Evolutionary conservation across 2,113 vertebrate genomes (phyloP).

Genomic region (Dipodomys spectabilis): DNA sequence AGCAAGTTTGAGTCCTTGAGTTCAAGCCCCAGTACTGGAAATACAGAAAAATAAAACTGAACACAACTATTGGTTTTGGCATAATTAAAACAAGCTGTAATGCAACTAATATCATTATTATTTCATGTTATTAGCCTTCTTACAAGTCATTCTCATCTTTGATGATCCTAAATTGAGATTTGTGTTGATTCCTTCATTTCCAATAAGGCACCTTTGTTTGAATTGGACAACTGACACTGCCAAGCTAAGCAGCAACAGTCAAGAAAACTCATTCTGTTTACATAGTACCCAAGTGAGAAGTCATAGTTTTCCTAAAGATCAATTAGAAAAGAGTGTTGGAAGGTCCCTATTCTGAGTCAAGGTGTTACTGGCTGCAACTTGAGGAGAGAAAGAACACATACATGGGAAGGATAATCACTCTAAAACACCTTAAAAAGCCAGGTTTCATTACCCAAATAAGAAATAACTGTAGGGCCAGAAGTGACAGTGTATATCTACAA

Average conservation of each 20-base stretch:
- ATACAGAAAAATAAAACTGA: no score
- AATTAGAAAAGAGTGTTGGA: background rate
- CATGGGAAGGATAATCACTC: background rate
- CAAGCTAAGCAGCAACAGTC: background rate
- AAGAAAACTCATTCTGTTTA: background rate
- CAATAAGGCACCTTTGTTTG: constrained; percentile 18
- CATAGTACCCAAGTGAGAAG: background rate
- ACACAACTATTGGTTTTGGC: background rate
- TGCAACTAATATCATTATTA: background rate
- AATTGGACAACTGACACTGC: background rate
- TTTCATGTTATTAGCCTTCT: background rate
- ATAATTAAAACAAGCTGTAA: background rate
- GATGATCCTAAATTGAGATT: background rate
- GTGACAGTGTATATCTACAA: no score
- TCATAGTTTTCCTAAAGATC: background rate
- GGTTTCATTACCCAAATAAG: constrained; percentile 23
- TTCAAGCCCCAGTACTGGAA: no score
- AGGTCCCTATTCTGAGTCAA: background rate
- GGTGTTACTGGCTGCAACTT: background rate
- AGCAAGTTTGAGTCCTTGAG: no score
- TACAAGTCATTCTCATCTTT: background rate
- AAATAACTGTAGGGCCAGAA: background rate
- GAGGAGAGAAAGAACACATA: background rate
- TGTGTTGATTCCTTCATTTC: background rate
- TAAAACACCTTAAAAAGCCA: background rate